phyloP scores from a whole-genome alignment of 2,113 vertebrate species.

The Chloropsis cyanopogon region DNA sequence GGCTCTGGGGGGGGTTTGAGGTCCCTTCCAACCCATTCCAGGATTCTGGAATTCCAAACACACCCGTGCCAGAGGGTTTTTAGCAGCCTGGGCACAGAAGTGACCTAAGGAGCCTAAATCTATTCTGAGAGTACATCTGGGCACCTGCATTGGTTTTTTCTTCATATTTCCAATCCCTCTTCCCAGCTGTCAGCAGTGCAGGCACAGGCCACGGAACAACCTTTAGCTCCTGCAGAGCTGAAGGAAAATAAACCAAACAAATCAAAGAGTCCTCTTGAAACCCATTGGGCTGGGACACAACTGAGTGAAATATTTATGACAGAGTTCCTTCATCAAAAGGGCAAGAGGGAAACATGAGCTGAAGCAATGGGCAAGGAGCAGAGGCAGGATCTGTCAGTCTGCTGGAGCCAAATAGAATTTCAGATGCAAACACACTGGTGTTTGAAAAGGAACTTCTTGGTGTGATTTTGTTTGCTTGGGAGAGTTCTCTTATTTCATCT shows the following conservation, averaged over 20 bases:
- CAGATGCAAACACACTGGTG: neutral
- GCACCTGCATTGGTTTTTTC: neutral
- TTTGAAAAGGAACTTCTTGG: neutral
- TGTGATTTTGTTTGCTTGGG: neutral
- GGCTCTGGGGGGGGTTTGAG: rapidly evolving
- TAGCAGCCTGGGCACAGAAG: neutral
- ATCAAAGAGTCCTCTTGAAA: neutral
- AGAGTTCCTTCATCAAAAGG: neutral
- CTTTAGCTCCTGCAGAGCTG: neutral
- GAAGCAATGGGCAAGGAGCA: neutral
- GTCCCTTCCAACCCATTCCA: neutral
- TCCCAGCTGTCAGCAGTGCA: neutral
- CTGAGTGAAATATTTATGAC: neutral
- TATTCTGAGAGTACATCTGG: neutral
- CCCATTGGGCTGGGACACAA: neutral
- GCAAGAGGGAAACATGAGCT: neutral
- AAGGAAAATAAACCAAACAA: neutral
- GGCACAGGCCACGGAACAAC: neutral
- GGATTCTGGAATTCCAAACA: neutral
- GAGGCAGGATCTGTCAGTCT: neutral
- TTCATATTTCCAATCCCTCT: neutral
- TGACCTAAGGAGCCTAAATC: neutral
- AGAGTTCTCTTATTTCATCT: neutral
- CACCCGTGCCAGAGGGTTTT: rapidly evolving
- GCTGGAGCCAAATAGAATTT: neutral